Percentiles rank a stretch among this genome's conserved stretches.
phyloP scores from a whole-genome alignment of 2,797 vertebrate genomes.

The Spondyliosoma cantharus region DNA sequence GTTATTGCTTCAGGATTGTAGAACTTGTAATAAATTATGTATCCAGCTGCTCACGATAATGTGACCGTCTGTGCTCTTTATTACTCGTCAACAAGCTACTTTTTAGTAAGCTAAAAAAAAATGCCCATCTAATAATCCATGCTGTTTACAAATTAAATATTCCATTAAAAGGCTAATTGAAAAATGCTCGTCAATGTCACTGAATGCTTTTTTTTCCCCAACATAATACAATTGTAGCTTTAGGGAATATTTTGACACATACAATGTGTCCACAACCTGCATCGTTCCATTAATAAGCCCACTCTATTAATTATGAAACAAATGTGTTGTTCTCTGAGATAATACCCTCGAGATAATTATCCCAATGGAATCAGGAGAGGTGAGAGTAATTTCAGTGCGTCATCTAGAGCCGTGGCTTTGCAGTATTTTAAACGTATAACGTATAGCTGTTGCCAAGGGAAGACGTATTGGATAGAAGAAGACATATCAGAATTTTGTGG shows the following conservation, averaged over 20 bases:
- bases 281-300: neutral
- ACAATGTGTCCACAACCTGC: no score
- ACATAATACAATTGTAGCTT: neutral
- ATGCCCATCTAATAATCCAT: slow-evolving; percentile 19
- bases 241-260: neutral
- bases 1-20: neutral
- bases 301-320: neutral
- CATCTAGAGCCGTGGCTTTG: no score
- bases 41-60: neutral
- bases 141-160: slow-evolving; percentile 31
- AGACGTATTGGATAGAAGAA: neutral
- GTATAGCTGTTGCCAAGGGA: no score
- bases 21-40: neutral
- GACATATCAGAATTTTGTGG: neutral
- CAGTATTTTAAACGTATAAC: neutral
- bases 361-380: neutral
- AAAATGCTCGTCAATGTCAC: slow-evolving; percentile 7
- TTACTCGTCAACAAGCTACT: slow-evolving; percentile 15
- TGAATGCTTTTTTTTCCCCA: slow-evolving; percentile 8
- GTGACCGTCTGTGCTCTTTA: slow-evolving; percentile 9
- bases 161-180: slow-evolving; percentile 21
- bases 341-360: neutral
- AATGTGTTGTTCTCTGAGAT: neutral
- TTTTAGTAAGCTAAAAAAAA: slow-evolving; percentile 4
- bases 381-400: neutral